Base-by-base conservation (phyloP, 2,888 invertebrate species). In the Drosophila aldrichi region DNA sequence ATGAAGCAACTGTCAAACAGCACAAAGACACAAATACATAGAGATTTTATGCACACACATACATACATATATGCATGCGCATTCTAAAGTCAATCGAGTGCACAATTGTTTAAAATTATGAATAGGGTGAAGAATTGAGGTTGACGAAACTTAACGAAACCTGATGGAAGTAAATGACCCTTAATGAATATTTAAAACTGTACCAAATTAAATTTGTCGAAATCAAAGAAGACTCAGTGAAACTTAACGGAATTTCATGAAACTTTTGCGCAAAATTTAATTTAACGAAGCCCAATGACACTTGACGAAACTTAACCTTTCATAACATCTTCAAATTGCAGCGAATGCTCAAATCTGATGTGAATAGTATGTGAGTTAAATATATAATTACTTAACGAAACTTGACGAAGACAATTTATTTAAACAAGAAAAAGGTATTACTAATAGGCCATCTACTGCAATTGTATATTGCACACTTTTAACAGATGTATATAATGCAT, bases 1-100 rank as follows among this genome's bases (percentile, higher is more conserved):
- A 55, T 56, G 63, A 67, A 56, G 43, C 49, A 63, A 67, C 18
- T 36, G 48, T 55, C 48, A 32, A 20, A 38, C 57, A 18, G 51
- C 18, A 41, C 14, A 48, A 41, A 36, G 14, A 25, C n/a, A 32
- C 52, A n/a, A 5, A 20, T 5, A 18, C 18, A 32, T 4, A 49
- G 2, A 49, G 0, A 32, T 34, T 20, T 2, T 8, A 34, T 1
- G 20, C 2, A 51, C 4, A 34, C 3, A 43, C 2, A 22, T 3
- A 22, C 20, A 25, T 5, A 48, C 5, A 48, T 29, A n/a, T 5
- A n/a, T 32, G 29, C 20, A 20, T 2, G 2, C 14, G 3, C 8
- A 8, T 32, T 32, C 12, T 18, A 18, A 32, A 49, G 49, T 49
- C 20, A 61, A 34, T 36, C 12, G 40, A 51, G 18, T 14, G 41